Evolutionary conservation across 1,140 invertebrate species (phyloP).

Genomic region (Neodiprion lecontei): DNA sequence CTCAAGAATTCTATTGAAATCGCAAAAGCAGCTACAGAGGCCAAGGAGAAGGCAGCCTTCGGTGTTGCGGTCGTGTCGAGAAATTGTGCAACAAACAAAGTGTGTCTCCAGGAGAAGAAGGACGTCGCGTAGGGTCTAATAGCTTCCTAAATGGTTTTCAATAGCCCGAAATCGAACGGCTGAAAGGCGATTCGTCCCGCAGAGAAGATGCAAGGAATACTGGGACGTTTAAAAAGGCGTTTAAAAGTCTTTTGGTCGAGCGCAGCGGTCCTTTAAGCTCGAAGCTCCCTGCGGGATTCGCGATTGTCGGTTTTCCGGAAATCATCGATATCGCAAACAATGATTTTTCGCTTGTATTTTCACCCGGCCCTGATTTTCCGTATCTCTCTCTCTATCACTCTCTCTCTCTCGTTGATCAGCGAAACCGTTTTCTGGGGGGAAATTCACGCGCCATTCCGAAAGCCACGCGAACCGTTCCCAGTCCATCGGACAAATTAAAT

Average conservation of each 20-base stretch:
- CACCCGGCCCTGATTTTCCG: no score
- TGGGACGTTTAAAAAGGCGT: no score
- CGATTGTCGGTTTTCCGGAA: not conserved
- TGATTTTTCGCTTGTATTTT: no score
- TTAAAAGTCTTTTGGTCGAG: not conserved
- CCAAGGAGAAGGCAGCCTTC: not conserved
- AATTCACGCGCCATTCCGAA: not conserved
- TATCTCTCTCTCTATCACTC: not conserved
- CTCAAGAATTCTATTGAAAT: not conserved
- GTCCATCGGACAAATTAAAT: not conserved
- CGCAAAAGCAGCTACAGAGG: no score
- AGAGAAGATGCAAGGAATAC: not conserved
- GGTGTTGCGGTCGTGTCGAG: constrained; percentile 29
- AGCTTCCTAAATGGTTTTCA: constrained; percentile 36
- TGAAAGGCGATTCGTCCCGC: not conserved
- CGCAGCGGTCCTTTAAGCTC: not conserved
- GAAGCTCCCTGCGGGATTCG: not conserved
- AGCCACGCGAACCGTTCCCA: not conserved
- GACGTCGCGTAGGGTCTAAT: constrained; percentile 27
- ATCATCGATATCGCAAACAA: no score
- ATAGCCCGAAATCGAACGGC: constrained; percentile 22
- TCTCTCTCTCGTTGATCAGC: not conserved
- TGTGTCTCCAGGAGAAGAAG: constrained; percentile 12
- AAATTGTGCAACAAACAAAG: constrained; percentile 20
- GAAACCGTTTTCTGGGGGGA: no score